Base-by-base conservation (phyloP, 2,113 vertebrate species). In the Salvelinus alpinus region DNA sequence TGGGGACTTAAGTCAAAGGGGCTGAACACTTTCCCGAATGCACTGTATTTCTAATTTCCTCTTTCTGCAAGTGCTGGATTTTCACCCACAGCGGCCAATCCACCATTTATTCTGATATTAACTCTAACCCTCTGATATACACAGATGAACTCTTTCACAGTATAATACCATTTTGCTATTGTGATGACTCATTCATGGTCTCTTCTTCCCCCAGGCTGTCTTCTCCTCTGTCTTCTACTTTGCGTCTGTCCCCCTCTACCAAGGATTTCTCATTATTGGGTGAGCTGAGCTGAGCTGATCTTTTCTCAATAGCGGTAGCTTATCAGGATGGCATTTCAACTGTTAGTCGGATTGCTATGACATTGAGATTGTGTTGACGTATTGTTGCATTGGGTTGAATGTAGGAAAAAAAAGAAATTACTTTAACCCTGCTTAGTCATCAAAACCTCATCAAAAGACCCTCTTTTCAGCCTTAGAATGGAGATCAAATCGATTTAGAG, bases 171-270 rank as follows among this genome's bases (percentile, higher is more conserved):
- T 44, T 44, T 44, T 44, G 38, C 9, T 29, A 25, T 47, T 68
- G 54, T 13, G 14, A 57, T 74, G 25, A 22, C 59, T 54, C 68
- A 68, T 20, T 47, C 24, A 24, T 34, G 25, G 4, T 69, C 25
- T n/a, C 48, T 69, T 44, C 77, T 29, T 67, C 60, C 78, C 24
- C 1, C 83, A 98, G 97, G 96, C 97, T 2, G 97, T 99, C 62
- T 99, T 98, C 81, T 98, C 96, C 18, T 98, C 97, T 0, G 97
- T 99, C 2, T 99, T 99, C 93, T 98, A 96, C 89, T 99, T 99
- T 7, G 97, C 97, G 25, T 99, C 97, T 0, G 96, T 99, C 64
- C 96, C 97, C 1, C 96, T 99, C 82, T 99, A 99, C 87, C 97
- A 99, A 93, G 97, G 97, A 79, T 99, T 98, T 91, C 95, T 99